phyloP scores from a whole-genome alignment of 2,797 vertebrate species.

The Poecile montanus region DNA sequence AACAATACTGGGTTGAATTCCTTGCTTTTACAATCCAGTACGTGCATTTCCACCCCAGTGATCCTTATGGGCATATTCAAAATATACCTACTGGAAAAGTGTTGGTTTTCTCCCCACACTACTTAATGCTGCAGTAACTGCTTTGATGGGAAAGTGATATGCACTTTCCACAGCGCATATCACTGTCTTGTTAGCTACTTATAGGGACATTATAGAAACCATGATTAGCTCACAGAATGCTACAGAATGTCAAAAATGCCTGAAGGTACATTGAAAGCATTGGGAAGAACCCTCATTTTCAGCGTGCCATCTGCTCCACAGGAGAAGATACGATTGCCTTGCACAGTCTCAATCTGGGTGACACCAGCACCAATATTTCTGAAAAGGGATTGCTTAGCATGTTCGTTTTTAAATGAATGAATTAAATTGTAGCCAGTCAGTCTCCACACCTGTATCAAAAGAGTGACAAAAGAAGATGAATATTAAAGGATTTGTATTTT shows the following conservation, averaged over 20 bases:
- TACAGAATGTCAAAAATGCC: constrained; percentile 91
- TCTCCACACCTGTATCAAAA: constrained; percentile 89
- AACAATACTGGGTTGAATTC: constrained; percentile 72
- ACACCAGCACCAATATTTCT: constrained; percentile 95
- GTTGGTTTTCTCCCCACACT: not conserved
- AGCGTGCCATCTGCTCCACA: constrained; percentile 97
- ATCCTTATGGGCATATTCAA: not conserved
- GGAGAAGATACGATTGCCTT: constrained; percentile 93
- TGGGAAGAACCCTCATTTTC: constrained; percentile 95
- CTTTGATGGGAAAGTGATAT: constrained; percentile 32
- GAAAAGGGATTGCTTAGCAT: constrained; percentile 98
- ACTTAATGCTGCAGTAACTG: constrained; percentile 49
- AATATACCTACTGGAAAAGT: not conserved
- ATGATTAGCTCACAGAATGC: constrained; percentile 22
- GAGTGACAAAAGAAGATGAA: not conserved
- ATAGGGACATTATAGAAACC: constrained; percentile 45
- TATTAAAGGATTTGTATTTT: not conserved
- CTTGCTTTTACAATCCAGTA: constrained; percentile 72
- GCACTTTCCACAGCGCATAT: not conserved
- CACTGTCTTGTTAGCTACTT: constrained; percentile 27
- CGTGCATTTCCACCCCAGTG: constrained; percentile 80
- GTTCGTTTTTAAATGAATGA: constrained; percentile 94
- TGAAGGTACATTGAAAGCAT: constrained; percentile 88
- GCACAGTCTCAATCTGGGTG: constrained; percentile 91
- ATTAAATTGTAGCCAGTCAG: constrained; percentile 90